Evolutionary conservation across 2,113 vertebrate genomes (phyloP), one percentile per base, ranked within the genome.

Genomic region (Opisthocomus hoazin): DNA sequence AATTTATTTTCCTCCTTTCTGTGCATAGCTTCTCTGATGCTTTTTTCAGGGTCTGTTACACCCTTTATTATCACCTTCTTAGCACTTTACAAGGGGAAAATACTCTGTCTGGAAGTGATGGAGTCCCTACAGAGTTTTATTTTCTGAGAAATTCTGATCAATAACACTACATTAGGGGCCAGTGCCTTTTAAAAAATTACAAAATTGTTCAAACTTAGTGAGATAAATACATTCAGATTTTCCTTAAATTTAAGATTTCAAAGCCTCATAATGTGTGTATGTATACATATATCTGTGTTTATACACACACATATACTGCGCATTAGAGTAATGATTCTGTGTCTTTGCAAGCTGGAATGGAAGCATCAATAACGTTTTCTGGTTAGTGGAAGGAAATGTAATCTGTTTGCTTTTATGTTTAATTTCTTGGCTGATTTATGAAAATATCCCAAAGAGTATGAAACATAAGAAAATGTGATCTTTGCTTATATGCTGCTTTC

Each of bases 121-220:
- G n/a, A 73, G n/a, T 93, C 43, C 63, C 51, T 89, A 60, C 16
- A 71, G 61, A 93, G 69, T 79, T 92, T 90, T 94, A 80, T 93
- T 87, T 96, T 96, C 69, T 96, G 75, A 91, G 23, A 3, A 15
- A 51, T 89, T 97, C 80, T 96, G 80, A 97, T 97, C 90, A 87
- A 66, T 96, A 96, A 73, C 14, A 73, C 43, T 92, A 63, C 93
- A 61, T 94, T 93, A 96, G 57, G 85, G 32, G 13, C 22, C 7
- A 1, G 10, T 70, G 18, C 37, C 87, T 97, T 84, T 90, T 68
- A 84, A 94, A 90, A 94, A 94, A 88, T 48, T 70, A 95, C 15
- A 12, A 73, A 87, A 53, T 78, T 73, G 37, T 73, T 95, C 93
- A 91, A 97, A 87, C 39, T 91, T 61, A 9, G 11, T 76, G 75